These are phyloP conservation scores for Phymorhynchus buccinoides DNA, from an alignment of 1,140 invertebrate genomes.

Conservation along the genomic window DNA sequence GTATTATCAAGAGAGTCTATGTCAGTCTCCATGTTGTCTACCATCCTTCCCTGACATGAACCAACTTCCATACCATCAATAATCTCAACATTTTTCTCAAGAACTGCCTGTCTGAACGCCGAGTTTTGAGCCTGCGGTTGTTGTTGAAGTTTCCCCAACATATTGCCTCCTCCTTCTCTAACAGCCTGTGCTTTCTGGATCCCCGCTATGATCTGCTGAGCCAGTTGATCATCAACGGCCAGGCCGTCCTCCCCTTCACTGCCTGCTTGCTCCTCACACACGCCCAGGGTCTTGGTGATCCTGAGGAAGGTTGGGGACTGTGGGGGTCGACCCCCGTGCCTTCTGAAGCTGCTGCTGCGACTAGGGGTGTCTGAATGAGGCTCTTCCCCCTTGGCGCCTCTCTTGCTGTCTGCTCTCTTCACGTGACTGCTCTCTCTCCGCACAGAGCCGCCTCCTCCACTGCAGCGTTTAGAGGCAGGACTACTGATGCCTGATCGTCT, in stretches of 20 bases:
- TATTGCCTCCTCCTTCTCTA: background rate
- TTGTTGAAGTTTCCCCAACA: background rate
- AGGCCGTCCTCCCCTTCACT: background rate
- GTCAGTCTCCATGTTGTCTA: background rate
- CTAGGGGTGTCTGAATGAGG: background rate
- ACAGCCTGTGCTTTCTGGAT: background rate
- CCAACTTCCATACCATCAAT: background rate
- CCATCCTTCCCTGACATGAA: background rate
- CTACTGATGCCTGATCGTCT: background rate
- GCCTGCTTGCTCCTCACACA: background rate
- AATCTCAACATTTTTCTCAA: no score
- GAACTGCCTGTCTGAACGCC: no score
- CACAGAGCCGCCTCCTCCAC: background rate
- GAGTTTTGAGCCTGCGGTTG: background rate
- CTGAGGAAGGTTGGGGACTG: slow-evolving; percentile 31
- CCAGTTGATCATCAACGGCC: background rate
- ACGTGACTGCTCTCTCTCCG: slow-evolving; percentile 2
- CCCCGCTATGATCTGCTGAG: background rate
- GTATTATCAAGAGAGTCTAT: background rate
- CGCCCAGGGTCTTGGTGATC: slow-evolving; percentile 1
- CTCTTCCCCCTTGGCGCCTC: background rate
- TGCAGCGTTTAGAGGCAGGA: background rate
- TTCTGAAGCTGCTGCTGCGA: background rate
- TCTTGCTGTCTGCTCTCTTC: background rate
- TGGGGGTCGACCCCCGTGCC: background rate